Evolutionary conservation across 2,113 vertebrate genomes (phyloP).

Genomic region (Limanda limanda): DNA sequence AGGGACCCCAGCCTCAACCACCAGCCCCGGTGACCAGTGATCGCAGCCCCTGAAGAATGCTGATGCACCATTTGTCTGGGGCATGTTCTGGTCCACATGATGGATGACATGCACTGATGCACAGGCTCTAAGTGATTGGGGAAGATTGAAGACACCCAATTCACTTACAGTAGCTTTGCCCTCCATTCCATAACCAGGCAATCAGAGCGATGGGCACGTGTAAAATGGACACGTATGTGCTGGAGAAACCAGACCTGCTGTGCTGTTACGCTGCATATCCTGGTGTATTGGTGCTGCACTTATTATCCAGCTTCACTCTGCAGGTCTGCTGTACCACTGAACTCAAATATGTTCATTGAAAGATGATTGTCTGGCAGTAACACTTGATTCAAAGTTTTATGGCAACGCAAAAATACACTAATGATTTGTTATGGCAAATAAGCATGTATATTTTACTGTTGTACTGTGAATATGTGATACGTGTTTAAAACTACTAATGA

Average conservation of each 20-base stretch:
- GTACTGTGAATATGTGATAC: no score
- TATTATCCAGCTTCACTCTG: constrained; percentile 6
- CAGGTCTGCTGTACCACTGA: constrained; percentile 15
- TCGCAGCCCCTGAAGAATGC: constrained; percentile 79
- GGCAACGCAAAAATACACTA: neutral
- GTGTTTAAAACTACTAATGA: no score
- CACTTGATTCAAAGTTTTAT: neutral
- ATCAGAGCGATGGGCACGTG: constrained; percentile 87
- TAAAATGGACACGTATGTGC: constrained; percentile 52
- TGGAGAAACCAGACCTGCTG: constrained; percentile 18
- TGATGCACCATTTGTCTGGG: constrained; percentile 89
- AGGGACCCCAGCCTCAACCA: constrained; percentile 28
- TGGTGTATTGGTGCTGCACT: constrained; percentile 6
- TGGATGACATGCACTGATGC: constrained; percentile 90
- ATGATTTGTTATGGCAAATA: neutral
- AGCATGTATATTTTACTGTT: no score
- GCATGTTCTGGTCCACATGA: constrained; percentile 85
- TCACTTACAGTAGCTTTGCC: constrained; percentile 90
- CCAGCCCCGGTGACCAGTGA: constrained; percentile 23
- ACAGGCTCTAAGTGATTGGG: constrained; percentile 93
- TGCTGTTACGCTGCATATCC: constrained; percentile 15
- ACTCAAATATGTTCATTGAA: neutral
- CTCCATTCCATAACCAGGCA: constrained; percentile 89
- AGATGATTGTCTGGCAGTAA: neutral
- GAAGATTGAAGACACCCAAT: constrained; percentile 94